Conservation (phyloP, 2,888 invertebrate genomes). For the Luperina testacea region DNA sequence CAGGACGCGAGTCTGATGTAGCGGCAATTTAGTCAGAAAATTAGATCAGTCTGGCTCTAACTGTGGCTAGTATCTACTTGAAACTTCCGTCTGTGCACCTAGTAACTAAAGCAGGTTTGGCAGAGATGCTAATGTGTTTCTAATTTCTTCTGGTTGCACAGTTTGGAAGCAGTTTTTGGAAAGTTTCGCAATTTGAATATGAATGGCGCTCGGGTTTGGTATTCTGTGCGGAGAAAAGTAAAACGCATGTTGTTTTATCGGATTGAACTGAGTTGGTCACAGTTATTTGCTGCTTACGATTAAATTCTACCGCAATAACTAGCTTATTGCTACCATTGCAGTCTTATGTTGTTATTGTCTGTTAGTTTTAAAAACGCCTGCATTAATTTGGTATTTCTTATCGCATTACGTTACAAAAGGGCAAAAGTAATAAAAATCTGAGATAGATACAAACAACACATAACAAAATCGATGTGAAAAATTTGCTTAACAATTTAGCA, state of each 20-base stretch:
- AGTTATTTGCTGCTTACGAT: background rate
- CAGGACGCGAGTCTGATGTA: conserved; percentile 42
- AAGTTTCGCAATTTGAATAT: conserved; percentile 56
- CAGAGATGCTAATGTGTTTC: conserved; percentile 65
- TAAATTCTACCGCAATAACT: background rate
- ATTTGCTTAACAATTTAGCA: background rate
- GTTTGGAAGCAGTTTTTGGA: conserved; percentile 52
- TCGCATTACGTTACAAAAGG: background rate
- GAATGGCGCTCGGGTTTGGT: conserved; percentile 17
- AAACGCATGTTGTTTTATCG: conserved; percentile 10
- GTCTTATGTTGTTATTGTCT: background rate
- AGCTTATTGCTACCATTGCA: background rate
- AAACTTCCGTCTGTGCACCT: conserved; percentile 53
- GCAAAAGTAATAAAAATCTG: background rate
- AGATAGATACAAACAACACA: background rate
- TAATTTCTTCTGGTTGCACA: conserved; percentile 61
- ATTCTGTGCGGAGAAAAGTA: conserved; percentile 19
- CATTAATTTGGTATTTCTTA: background rate
- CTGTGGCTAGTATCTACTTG: conserved; percentile 42
- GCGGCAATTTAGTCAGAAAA: conserved; percentile 60
- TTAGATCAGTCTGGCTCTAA: conserved; percentile 61
- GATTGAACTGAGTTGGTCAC: background rate
- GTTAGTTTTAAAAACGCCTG: background rate
- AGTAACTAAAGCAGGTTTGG: conserved; percentile 46
- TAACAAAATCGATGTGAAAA: background rate